phyloP scores from a whole-genome alignment of 2,113 vertebrate genomes.

The Python bivittatus region DNA sequence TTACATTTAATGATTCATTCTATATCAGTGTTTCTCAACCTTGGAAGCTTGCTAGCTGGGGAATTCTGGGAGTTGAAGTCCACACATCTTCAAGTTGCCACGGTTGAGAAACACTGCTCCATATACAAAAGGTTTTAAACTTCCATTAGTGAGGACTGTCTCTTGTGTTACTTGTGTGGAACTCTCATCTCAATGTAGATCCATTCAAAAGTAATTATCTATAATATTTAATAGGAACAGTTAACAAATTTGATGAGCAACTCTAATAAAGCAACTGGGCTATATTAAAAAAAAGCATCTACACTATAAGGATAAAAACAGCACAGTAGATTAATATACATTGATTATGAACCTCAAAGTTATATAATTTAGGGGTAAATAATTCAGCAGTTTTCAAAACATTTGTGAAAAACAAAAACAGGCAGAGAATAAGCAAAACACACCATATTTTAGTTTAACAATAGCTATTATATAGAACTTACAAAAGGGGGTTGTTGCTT shows the following conservation, averaged over 20 bases:
- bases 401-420: slow-evolving; percentile 33
- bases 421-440: slow-evolving; percentile 32
- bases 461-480: slow-evolving; percentile 48
- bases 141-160: too few species aligned
- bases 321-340: not conserved
- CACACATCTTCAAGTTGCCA: too few species aligned
- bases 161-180: not conserved
- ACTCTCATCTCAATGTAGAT: not conserved
- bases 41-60: too few species aligned
- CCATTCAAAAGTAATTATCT: not conserved
- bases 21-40: too few species aligned
- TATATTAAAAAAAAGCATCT: not conserved
- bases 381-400: slow-evolving; percentile 52
- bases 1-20: too few species aligned
- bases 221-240: not conserved
- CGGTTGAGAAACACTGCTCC: too few species aligned
- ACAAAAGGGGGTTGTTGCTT: slow-evolving; percentile 37
- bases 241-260: not conserved
- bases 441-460: slow-evolving; percentile 43
- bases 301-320: not conserved
- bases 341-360: not conserved
- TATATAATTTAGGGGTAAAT: slow-evolving; percentile 13
- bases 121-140: not conserved
- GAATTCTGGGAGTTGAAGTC: too few species aligned
- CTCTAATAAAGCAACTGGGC: not conserved